phyloP scores from a whole-genome alignment of 1,140 invertebrate species.

The Apis dorsata region DNA sequence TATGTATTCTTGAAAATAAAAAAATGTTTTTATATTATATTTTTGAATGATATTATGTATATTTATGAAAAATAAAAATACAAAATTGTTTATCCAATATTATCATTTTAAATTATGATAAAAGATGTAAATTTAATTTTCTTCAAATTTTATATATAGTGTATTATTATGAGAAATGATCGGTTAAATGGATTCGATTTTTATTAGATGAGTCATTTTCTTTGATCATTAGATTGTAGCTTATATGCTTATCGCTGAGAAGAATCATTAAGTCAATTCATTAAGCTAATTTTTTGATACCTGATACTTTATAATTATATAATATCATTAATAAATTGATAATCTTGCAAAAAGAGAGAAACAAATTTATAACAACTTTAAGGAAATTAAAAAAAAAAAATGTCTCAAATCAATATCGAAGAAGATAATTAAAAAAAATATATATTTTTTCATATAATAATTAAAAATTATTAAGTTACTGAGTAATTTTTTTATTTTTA shows the following conservation, averaged over 20 bases:
- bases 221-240: neutral
- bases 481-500: too few relatives aligned
- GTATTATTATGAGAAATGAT: neutral
- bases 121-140: neutral
- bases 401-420: too few relatives aligned
- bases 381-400: too few relatives aligned
- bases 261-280: neutral
- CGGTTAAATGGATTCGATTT: neutral
- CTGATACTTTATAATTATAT: neutral
- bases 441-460: too few relatives aligned
- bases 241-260: neutral
- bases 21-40: neutral
- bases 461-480: too few relatives aligned
- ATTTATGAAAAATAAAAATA: neutral
- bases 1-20: neutral
- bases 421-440: too few relatives aligned
- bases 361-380: too few relatives aligned
- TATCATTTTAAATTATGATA: neutral
- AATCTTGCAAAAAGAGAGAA: too few relatives aligned
- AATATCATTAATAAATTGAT: neutral
- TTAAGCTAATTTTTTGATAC: neutral
- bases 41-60: neutral
- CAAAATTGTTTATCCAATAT: neutral
- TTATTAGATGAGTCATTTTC: neutral
- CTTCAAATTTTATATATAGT: neutral